Base-by-base conservation (phyloP, 2,113 vertebrate genomes). In the Bettongia penicillata region DNA sequence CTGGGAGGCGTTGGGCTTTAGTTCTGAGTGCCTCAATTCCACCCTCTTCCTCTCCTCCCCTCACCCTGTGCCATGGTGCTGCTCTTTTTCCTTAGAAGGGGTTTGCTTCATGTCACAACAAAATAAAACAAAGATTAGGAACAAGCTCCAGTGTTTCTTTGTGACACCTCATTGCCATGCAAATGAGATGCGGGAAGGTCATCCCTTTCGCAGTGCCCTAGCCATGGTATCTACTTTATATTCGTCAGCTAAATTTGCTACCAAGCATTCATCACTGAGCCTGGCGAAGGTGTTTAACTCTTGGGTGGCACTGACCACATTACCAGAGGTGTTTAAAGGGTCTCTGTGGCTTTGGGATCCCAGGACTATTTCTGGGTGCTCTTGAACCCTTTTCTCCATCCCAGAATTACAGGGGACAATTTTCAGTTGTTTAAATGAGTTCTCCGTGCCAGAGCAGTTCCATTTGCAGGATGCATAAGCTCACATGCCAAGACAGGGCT, bases 111-210 rank as follows among this genome's bases (percentile, higher is more conserved):
- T 37, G 0, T 95, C 97, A 97, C 97, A 98, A 97, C 96, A 98
- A 98, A 98, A 97, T 97, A 98, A 98, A 98, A 95, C 96, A 93
- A 95, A 95, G 93, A 91, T 98, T 97, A 57, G 57, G 97, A 98
- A 97, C 96, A 95, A 94, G 68, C n/a, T 43, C n/a, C 68, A 84
- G n/a, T 84, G 68, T 93, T 97, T 97, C 93, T 98, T 95, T 97
- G 97, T 97, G 4, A 10, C 93, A 96, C 94, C 96, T 98, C 93
- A 97, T 98, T 98, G 96, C 97, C 96, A 97, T 97, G 95, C 94
- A 98, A 97, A 98, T 97, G 96, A 97, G 97, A 97, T 98, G 97
- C 97, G 93, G 95, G 96, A 94, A 97, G 97, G 97, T 97, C 12
- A 53, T 93, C 97, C 97, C 89, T 97, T 98, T 96, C 94, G 96